Base-by-base conservation (phyloP, 2,888 invertebrate genomes). In the Malthinus seriepunctatus region DNA sequence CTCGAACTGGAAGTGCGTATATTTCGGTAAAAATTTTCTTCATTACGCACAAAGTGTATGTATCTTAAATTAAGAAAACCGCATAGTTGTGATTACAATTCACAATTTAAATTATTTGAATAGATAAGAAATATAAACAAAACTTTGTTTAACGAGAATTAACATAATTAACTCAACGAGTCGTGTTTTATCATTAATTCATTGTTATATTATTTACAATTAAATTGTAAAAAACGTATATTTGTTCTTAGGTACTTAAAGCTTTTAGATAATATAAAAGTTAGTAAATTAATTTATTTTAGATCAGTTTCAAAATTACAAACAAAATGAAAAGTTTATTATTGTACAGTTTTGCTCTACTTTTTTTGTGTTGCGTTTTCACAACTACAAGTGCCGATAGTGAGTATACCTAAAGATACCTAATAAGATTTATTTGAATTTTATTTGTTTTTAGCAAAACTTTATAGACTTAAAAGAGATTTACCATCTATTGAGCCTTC, bases 121-220 rank as follows among this genome's bases (percentile, higher is more conserved):
- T 42, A 42, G 39, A 42, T 42, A 42, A 42, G 39, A 42, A 42
- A 15, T 15, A 12, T 15, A 15, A 15, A 8, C 39, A 39, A 9
- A 23, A 23, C n/a, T 39, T 14, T 9, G 15, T 14, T 9, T 14
- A 39, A 42, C 39, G 23, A 14, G 39, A 9, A 42, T 15, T 42
- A 15, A 23, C 14, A 42, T n/a, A 42, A 42, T 23, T 42, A 42
- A 42, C n/a, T 42, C 15, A 23, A 23, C 23, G 5, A 23, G 23
- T 23, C 23, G 2, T 5, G 23, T 23, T 23, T 23, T 23, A 23
- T 23, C 9, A 9, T 42, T 6, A 14, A 15, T n/a, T 42, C 39
- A 42, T 42, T 42, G 39, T 42, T 14, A 15, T 42, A 14, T 42
- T 42, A 15, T 42, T 42, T 42, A 23, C 39, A 42, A 15, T 42